A percentile compares a stretch with the other conserved stretches of the same genome.
Conservation (phyloP, 1,140 invertebrate genomes). For the Gonioctena quinquepunctata region DNA sequence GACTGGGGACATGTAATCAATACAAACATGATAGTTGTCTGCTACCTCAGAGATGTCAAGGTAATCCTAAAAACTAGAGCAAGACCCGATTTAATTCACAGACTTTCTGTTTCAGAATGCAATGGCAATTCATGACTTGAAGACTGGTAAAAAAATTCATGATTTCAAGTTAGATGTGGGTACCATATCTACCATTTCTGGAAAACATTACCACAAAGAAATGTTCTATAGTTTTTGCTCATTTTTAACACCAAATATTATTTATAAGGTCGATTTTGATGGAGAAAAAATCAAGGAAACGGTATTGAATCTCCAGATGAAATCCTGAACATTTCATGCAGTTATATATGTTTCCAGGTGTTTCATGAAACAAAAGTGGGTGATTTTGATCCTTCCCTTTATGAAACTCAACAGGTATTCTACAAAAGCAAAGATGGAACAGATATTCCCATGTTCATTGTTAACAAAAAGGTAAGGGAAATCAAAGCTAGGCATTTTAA, state of each 20-base stretch:
- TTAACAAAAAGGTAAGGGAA: slow-evolving; percentile 57
- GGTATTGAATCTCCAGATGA: slow-evolving; percentile 56
- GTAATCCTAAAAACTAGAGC: slow-evolving; percentile 56
- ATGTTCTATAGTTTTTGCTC: slow-evolving; percentile 95
- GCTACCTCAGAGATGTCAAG: slow-evolving; percentile 95
- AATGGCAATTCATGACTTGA: slow-evolving; percentile 79
- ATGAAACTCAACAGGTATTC: slow-evolving; percentile 89
- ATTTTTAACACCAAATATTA: slow-evolving; percentile 88
- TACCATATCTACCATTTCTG: slow-evolving; percentile 81
- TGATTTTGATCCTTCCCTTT: slow-evolving; percentile 80
- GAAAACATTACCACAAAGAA: slow-evolving; percentile 83
- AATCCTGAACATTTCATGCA: neutral
- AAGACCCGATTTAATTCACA: neutral
- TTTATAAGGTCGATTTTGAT: slow-evolving; percentile 85
- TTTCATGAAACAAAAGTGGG: slow-evolving; percentile 84
- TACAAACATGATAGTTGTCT: slow-evolving; percentile 84
- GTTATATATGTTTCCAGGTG: slow-evolving; percentile 62
- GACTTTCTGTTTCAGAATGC: slow-evolving; percentile 68
- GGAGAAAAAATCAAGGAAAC: slow-evolving; percentile 66
- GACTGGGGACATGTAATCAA: slow-evolving; percentile 86
- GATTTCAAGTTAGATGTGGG: slow-evolving; percentile 85
- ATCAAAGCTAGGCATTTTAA: too few relatives aligned
- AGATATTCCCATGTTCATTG: slow-evolving; percentile 96
- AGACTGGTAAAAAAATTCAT: slow-evolving; percentile 72
- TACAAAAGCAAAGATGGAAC: slow-evolving; percentile 95